phyloP scores from a whole-genome alignment of 2,113 vertebrate genomes.

The Chaetorhynchus papuensis region DNA sequence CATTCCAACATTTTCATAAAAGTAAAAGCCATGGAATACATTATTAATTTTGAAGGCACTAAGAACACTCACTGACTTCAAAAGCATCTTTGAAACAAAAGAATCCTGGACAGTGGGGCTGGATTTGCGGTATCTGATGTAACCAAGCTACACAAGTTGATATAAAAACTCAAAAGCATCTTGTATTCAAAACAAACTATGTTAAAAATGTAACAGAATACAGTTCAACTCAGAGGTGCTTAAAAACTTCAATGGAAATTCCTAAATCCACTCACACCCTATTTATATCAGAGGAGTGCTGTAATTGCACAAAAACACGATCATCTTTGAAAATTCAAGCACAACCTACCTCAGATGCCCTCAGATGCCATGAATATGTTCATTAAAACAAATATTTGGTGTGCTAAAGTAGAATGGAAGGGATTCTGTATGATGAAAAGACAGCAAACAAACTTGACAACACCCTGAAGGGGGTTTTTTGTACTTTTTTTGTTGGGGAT shows the following conservation, averaged over 20 bases:
- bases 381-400: background rate
- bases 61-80: background rate
- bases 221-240: background rate
- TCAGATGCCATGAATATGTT: background rate
- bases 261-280: background rate
- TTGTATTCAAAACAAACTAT: background rate
- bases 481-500: too few species aligned
- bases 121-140: background rate
- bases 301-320: background rate
- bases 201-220: background rate
- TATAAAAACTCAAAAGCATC: background rate
- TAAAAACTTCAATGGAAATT: background rate
- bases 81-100: conserved; percentile 20
- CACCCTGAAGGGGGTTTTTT: accelerated
- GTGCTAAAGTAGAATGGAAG: background rate
- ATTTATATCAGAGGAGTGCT: background rate
- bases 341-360: background rate
- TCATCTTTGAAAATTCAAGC: background rate
- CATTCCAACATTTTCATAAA: background rate
- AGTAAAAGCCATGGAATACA: background rate
- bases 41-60: background rate
- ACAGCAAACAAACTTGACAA: background rate
- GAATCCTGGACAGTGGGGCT: background rate
- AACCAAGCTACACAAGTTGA: background rate
- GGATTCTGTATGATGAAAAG: background rate